Evolutionary conservation across 2,797 vertebrate species (phyloP), one percentile per base, ranked within the genome.

Genomic region (Zonotrichia albicollis): DNA sequence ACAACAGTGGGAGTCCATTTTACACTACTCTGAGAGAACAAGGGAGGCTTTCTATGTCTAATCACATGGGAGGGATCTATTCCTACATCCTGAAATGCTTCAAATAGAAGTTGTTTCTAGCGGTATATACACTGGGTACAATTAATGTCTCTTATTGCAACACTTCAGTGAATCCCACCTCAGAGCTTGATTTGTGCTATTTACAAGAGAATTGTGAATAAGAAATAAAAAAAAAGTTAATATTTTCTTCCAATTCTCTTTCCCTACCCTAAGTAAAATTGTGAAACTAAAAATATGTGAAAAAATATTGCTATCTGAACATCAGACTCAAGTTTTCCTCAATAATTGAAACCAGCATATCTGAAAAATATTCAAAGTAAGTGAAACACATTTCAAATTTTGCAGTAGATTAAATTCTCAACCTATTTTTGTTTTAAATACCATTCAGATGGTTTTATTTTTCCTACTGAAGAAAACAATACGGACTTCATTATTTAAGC

Each of bases 391-490:
- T 88, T 95, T 92, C 58, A 80, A 78, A 83, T 93, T 92, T 93
- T 94, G 79, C 62, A 88, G 66, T 64, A 90, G 84, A 92, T 84
- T 13, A 94, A 92, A 64, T 73, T 88, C 64, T 89, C 83, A 60
- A 88, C 46, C 64, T 88, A 88, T 91, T 95, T 94, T 93, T 84
- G 34, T 73, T 95, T 95, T 64, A 95, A 95, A 92, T 88, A 57
- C 48, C 32, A 61, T 82, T 94, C 95, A 95, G 79, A 94, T 95
- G 82, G 89, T 96, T 96, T 92, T 81, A 64, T 73, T 96, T 95
- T 94, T 90, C 83, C 60, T 74, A 67, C 70, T 84, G 73, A 91
- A 81, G n/a, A 43, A 93, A 89, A 90, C 89, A 91, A 87, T 73
- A 72, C 0, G 5, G 85, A 67, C 64, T 93, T 94, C 73, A 88